These are phyloP conservation scores for Acipenser oxyrinchus DNA, from an alignment of 2,797 vertebrate species.

Conservation along the genomic window DNA sequence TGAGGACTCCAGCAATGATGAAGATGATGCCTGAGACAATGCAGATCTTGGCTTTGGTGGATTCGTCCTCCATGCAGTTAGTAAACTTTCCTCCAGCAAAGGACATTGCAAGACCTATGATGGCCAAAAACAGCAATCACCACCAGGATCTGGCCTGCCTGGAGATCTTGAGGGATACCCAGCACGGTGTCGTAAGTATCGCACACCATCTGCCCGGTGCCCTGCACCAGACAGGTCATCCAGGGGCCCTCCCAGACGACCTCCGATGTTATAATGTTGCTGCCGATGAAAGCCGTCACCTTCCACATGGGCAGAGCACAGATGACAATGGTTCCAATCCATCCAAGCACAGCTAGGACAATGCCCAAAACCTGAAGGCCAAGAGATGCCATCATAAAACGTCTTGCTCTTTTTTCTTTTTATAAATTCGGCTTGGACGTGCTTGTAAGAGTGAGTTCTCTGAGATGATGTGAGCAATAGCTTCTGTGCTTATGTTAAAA, in stretches of 20 bases:
- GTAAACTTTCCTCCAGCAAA: conserved; percentile 61
- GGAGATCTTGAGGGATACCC: conserved; percentile 53
- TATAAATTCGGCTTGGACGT: background rate
- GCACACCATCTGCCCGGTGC: conserved; percentile 64
- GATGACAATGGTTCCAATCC: conserved; percentile 42
- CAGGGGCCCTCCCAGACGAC: conserved; percentile 62
- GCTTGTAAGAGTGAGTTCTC: background rate
- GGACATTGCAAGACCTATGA: conserved; percentile 54
- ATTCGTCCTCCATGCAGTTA: conserved; percentile 61
- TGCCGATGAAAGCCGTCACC: conserved; percentile 59
- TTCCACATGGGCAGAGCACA: conserved; percentile 64
- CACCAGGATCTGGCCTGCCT: conserved; percentile 52
- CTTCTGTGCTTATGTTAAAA: too few species aligned
- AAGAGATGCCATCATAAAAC: conserved; percentile 37
- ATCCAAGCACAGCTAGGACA: conserved; percentile 41
- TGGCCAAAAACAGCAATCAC: conserved; percentile 49
- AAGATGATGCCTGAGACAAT: conserved; percentile 51
- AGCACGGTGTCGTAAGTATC: conserved; percentile 62
- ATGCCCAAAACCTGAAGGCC: conserved; percentile 48
- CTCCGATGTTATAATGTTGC: conserved; percentile 60
- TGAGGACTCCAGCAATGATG: conserved; percentile 48
- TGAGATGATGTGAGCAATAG: background rate
- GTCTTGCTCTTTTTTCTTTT: background rate
- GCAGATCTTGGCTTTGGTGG: conserved; percentile 48
- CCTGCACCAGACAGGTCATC: conserved; percentile 65